A percentile compares a stretch with the other conserved stretches of the same genome.
Conservation (phyloP, 1,140 invertebrate species). For the Scaptomyza hsui region DNA sequence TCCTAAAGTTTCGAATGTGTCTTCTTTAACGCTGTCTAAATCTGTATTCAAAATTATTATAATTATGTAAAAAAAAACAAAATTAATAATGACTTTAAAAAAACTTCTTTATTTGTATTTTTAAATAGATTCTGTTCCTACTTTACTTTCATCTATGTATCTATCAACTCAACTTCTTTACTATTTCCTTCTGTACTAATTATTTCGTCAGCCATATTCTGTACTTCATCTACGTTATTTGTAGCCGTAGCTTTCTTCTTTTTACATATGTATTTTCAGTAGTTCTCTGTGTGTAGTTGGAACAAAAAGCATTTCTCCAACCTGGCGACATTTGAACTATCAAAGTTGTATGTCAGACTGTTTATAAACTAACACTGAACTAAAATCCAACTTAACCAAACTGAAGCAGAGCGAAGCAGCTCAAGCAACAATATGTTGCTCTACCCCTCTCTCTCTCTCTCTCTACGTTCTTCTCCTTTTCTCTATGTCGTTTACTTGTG, state of each 20-base stretch:
- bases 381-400: conserved; percentile 11
- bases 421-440: conserved; percentile 26
- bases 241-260: conserved; percentile 19
- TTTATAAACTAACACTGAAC: conserved; percentile 60
- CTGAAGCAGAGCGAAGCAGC: conserved; percentile 26
- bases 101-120: conserved; percentile 47
- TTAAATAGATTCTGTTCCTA: conserved; percentile 3
- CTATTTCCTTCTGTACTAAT: conserved; percentile 22
- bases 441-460: neutral
- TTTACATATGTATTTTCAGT: neutral
- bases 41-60: too few relatives aligned
- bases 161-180: neutral
- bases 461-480: too few relatives aligned
- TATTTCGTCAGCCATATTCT: conserved; percentile 19
- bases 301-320: conserved; percentile 15
- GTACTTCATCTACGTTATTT: conserved; percentile 22
- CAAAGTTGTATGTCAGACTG: conserved; percentile 71
- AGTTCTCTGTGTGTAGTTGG: neutral
- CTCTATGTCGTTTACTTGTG: too few relatives aligned
- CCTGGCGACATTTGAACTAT: conserved; percentile 61
- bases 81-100: conserved; percentile 60
- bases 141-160: too few relatives aligned
- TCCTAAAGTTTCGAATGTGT: too few relatives aligned
- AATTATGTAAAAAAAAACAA: conserved; percentile 54
- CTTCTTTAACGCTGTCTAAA: too few relatives aligned